Evolutionary conservation across 2,113 vertebrate genomes (phyloP).

Genomic region (Gymnogyps californianus): DNA sequence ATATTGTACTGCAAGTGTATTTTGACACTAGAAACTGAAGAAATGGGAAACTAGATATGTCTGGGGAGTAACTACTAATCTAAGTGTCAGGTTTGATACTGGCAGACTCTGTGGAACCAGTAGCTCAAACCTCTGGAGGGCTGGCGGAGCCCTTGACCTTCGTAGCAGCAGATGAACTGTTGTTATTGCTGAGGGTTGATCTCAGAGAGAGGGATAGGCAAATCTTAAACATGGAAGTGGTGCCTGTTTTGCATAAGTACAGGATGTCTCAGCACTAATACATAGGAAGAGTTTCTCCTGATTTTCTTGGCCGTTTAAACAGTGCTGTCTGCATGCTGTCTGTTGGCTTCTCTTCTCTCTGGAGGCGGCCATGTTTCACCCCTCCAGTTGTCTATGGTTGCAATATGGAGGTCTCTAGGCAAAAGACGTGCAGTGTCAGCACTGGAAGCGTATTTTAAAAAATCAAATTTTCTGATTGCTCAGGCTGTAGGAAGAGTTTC

Average conservation of each 20-base stretch:
- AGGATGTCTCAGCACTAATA: not conserved
- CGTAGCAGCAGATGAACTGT: not conserved
- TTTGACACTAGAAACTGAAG: slow-evolving; percentile 65
- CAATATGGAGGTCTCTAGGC: not conserved
- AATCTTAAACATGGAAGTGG: not conserved
- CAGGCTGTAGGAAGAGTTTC: not conserved
- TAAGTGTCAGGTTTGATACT: slow-evolving; percentile 61
- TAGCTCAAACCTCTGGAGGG: slow-evolving; percentile 3
- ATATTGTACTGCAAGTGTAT: slow-evolving; percentile 59
- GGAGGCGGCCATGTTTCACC: not conserved
- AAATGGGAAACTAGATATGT: slow-evolving; percentile 61
- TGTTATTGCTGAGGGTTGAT: not conserved
- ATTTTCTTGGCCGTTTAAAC: not conserved
- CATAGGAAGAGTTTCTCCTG: not conserved
- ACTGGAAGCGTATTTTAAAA: not conserved
- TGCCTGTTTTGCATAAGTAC: not conserved
- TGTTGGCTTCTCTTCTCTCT: not conserved
- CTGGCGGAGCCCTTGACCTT: slow-evolving; percentile 45
- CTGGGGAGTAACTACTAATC: slow-evolving; percentile 47
- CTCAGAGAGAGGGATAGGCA: not conserved
- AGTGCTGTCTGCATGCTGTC: not conserved
- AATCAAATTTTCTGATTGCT: not conserved
- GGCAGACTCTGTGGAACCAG: slow-evolving; percentile 61
- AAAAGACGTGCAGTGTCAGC: not conserved
- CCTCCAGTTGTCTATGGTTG: not conserved